Evolutionary conservation across 2,797 vertebrate species (phyloP).

Genomic region (Stomatorhinus walkeri): DNA sequence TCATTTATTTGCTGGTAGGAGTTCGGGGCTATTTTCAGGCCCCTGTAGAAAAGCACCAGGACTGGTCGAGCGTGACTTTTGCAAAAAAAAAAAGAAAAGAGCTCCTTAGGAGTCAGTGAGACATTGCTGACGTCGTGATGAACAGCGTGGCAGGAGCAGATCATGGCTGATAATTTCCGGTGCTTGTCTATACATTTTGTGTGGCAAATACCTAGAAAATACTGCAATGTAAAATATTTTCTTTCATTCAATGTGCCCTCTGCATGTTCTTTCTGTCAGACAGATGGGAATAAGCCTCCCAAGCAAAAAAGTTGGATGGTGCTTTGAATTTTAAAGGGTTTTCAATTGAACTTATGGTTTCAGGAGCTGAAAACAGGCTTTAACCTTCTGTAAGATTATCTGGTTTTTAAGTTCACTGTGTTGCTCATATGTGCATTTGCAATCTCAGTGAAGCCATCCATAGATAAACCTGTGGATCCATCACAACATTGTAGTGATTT

Average conservation of each 20-base stretch:
- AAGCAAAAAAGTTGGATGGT: not conserved
- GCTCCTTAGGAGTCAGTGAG: not conserved
- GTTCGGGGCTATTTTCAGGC: not conserved
- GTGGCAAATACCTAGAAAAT: not conserved
- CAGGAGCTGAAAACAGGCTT: not conserved
- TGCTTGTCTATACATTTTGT: not conserved
- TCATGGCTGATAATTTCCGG: not conserved
- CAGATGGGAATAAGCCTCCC: not conserved
- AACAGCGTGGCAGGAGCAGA: not conserved
- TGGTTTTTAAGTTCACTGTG: not conserved
- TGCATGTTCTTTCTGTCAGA: not conserved
- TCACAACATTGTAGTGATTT: not conserved
- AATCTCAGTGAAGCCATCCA: not conserved
- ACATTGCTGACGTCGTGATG: not conserved
- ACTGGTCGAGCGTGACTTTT: not conserved
- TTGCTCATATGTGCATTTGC: not conserved
- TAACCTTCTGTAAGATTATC: not conserved
- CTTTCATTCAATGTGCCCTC: not conserved
- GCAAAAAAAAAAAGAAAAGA: not conserved
- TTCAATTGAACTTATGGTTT: not conserved
- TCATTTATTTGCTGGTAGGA: slow-evolving; percentile 1
- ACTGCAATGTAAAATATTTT: not conserved
- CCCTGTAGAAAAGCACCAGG: not conserved
- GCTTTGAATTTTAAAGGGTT: not conserved
- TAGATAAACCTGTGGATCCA: not conserved